phyloP scores from a whole-genome alignment of 2,797 vertebrate species.

The Centropyge bicolor region DNA sequence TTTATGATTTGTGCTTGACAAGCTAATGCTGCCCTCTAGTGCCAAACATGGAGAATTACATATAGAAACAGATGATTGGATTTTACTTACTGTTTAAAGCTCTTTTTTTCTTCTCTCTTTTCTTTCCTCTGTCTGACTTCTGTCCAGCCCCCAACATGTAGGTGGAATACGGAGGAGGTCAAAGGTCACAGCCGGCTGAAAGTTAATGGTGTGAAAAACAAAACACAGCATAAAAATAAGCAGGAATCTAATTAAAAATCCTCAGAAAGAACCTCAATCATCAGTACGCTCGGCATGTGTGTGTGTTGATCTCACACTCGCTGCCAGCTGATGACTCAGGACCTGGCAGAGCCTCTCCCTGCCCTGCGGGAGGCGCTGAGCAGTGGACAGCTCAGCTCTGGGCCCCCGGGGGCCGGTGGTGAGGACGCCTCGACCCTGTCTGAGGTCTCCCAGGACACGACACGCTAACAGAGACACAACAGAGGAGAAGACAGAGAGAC shows the following conservation, averaged over 20 bases:
- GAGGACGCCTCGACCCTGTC: conserved; percentile 40
- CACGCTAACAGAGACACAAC: conserved; percentile 49
- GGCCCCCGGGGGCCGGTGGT: conserved; percentile 3
- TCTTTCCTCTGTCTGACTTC: too few relatives aligned
- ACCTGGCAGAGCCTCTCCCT: conserved; percentile 30
- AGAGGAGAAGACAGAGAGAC: not conserved
- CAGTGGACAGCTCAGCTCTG: conserved; percentile 38
- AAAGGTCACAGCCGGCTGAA: not conserved
- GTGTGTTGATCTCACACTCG: conserved; percentile 12
- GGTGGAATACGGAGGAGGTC: not conserved
- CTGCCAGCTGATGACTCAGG: conserved; percentile 62
- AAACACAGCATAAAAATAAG: not conserved
- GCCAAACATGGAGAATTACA: conserved; percentile 7
- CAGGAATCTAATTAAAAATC: not conserved
- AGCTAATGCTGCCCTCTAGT: conserved; percentile 27
- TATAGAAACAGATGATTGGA: too few relatives aligned
- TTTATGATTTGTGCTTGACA: not conserved
- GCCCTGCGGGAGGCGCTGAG: conserved; percentile 38
- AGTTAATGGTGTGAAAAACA: not conserved
- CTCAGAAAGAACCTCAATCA: not conserved
- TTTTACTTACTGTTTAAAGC: not conserved
- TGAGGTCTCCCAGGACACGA: conserved; percentile 53
- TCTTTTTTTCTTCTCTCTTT: not conserved
- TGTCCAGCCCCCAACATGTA: not conserved
- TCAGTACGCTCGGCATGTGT: not conserved